These are phyloP conservation scores for Spea bombifrons DNA, from an alignment of 2,113 vertebrate genomes.

Conservation along the genomic window DNA sequence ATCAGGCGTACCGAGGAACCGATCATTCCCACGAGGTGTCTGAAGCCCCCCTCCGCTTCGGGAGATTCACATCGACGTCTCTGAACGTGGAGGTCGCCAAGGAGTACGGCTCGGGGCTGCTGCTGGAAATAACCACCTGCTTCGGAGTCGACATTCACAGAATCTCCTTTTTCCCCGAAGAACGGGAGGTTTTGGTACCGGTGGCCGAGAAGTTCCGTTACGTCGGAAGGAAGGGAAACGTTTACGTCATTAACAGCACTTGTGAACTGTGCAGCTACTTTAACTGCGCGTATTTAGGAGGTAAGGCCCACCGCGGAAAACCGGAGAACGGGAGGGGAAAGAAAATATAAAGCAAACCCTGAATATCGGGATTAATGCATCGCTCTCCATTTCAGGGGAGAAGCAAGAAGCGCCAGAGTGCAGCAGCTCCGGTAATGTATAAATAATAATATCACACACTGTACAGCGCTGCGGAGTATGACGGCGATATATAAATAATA, in stretches of 20 bases:
- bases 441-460: too few relatives aligned
- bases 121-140: slow-evolving; percentile 60
- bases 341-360: not conserved
- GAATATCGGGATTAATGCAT: not conserved
- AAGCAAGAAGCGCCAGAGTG: slow-evolving; percentile 4
- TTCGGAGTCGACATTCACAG: slow-evolving; percentile 57
- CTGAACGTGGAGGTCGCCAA: slow-evolving; percentile 51
- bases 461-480: too few relatives aligned
- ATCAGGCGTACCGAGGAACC: slow-evolving; percentile 51
- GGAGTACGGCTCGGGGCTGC: slow-evolving; percentile 51
- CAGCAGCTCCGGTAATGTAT: not conserved
- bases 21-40: slow-evolving; percentile 40
- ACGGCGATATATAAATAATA: too few relatives aligned
- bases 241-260: slow-evolving; percentile 34
- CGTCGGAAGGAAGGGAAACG: slow-evolving; percentile 48
- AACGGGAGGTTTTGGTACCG: slow-evolving; percentile 59
- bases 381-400: slow-evolving; percentile 5
- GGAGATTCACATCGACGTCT: slow-evolving; percentile 59
- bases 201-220: slow-evolving; percentile 57
- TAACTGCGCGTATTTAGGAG: slow-evolving; percentile 37
- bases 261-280: slow-evolving; percentile 25
- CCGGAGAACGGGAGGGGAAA: not conserved
- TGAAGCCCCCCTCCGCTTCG: slow-evolving; percentile 52
- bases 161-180: slow-evolving; percentile 54
- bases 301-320: not conserved